phyloP scores from a whole-genome alignment of 1,140 invertebrate genomes.

The Drusus annulatus region DNA sequence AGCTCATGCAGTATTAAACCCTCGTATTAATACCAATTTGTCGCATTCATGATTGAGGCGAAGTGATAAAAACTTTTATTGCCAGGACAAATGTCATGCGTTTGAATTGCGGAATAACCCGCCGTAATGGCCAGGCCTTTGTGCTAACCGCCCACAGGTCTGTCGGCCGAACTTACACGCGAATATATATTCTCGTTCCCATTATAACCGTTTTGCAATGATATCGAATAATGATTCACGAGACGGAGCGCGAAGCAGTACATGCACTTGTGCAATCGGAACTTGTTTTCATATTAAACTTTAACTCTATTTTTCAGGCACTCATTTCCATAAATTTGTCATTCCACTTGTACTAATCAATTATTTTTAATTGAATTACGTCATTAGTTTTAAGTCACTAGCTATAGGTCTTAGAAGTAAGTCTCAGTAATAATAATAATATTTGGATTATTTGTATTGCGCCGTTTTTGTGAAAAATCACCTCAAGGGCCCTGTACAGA shows the following conservation, averaged over 20 bases:
- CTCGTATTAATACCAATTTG: conserved; percentile 39
- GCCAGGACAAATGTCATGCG: conserved; percentile 43
- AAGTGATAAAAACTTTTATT: conserved; percentile 45
- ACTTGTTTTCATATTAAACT: no score
- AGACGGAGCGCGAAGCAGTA: neutral
- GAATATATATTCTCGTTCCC: neutral
- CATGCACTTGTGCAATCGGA: no score
- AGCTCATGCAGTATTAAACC: conserved; percentile 16
- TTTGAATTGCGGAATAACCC: conserved; percentile 37
- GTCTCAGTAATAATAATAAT: no score
- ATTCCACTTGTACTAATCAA: no score
- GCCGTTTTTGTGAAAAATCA: no score
- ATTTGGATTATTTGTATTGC: no score
- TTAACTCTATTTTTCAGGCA: no score
- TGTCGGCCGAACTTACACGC: neutral
- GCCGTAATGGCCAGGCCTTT: conserved; percentile 19
- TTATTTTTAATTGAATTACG: no score
- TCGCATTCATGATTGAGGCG: conserved; percentile 22
- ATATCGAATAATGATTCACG: conserved; percentile 5
- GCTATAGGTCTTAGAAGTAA: no score
- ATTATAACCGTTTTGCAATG: conserved; percentile 25
- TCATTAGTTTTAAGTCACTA: no score
- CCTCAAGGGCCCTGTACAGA: no score
- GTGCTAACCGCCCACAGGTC: conserved; percentile 26
- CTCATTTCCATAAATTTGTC: no score